Conservation (phyloP, 2,113 vertebrate genomes). For the Caretta caretta region DNA sequence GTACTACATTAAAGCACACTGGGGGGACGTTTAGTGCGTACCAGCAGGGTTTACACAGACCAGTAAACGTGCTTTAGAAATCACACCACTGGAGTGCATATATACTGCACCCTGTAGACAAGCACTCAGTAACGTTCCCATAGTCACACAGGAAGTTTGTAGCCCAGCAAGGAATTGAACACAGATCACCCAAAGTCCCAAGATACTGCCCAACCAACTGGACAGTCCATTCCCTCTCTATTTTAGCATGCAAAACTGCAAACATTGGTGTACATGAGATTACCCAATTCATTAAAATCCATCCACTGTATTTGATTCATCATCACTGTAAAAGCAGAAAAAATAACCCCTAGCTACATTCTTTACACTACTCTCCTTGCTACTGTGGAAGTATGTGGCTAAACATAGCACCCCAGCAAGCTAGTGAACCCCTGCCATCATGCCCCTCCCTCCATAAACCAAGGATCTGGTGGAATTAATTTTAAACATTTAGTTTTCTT, state of each 20-base stretch:
- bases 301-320: not conserved
- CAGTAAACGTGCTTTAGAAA: not conserved
- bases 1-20: not conserved
- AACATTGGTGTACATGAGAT: not conserved
- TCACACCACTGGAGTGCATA: not conserved
- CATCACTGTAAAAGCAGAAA: not conserved
- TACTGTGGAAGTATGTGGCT: not conserved
- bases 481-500: conserved; percentile 61
- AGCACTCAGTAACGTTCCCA: not conserved
- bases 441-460: not conserved
- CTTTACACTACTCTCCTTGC: not conserved
- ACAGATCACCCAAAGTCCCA: not conserved
- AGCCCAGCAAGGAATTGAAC: not conserved
- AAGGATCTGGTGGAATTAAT: not conserved
- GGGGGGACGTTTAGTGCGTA: not conserved
- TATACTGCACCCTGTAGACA: not conserved
- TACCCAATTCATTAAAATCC: not conserved
- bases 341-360: not conserved
- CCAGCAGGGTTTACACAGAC: not conserved
- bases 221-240: not conserved
- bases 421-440: fast-evolving
- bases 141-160: not conserved
- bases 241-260: not conserved
- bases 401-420: too few species aligned
- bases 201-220: not conserved